Base-by-base conservation (phyloP, 2,888 invertebrate genomes). In the Acleris emargana region DNA sequence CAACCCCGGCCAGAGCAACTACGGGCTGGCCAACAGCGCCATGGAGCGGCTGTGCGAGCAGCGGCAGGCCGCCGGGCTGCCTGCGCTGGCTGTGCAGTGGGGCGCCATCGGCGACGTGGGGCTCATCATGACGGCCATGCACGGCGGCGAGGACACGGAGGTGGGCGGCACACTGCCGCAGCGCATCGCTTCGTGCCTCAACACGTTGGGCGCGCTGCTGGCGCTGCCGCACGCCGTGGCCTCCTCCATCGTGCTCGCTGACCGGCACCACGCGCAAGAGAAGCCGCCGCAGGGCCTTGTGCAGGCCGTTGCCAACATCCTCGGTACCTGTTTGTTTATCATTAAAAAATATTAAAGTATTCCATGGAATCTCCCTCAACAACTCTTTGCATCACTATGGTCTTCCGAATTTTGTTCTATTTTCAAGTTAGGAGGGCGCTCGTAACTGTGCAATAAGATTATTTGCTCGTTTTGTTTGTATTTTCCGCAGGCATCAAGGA, bases 51-150 rank as follows among this genome's bases (percentile, higher is more conserved):
- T 99, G 70, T 97, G 97, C 84, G 99, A 98, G 92, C 94, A 94
- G 67, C 95, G 98, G 64, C 96, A 96, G 88, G 94, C 93, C 49
- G 96, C 95, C 77, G 98, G 98, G 52, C 93, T 98, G 73, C 98
- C 98, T 28, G 99, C 84, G 22, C 84, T 96, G 58, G 98, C 99
- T 50, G 97, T 99, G 76, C 99, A 99, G 89, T 99, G 99, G 99
- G 99, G 99, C 73, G 99, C 99, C 68, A 97, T 99, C 79, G 99
- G 85, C 67, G 99, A 99, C 86, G 99, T 99, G 50, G 99, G 99
- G 61, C 94, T 99, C 64, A 95, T 99, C 68, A 89, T 97, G 79
- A 98, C 98, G 78, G 96, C 95, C 54, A 96, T 98, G 95, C 97
- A 97, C 53, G 95, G 94, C 42, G 95, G 94, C 72, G 98, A 98